Conservation (phyloP, 2,888 invertebrate species). For the Apodemia mormo region DNA sequence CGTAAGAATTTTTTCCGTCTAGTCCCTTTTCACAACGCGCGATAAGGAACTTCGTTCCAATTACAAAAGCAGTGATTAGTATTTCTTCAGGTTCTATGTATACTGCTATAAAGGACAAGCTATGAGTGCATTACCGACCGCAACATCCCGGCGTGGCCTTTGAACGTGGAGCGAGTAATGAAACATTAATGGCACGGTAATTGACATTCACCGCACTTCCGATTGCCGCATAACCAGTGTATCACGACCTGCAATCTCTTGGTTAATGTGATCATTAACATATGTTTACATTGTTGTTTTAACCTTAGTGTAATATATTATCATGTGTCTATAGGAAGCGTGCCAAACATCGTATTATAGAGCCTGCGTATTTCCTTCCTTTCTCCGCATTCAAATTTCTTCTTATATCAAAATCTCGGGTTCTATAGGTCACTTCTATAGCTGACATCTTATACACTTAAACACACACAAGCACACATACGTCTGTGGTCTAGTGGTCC, state of each 20-base stretch:
- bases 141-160: background rate
- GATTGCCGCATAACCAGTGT: constrained; percentile 1
- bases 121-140: background rate
- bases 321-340: no score
- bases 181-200: constrained; percentile 7
- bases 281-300: background rate
- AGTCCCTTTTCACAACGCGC: no score
- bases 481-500: no score
- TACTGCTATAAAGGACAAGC: background rate
- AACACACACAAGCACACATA: no score
- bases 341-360: no score
- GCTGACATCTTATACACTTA: no score
- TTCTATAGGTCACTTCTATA: no score
- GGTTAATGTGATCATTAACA: background rate
- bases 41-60: no score
- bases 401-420: no score
- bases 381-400: no score
- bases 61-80: background rate
- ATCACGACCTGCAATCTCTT: constrained; percentile 5
- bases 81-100: background rate
- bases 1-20: no score
- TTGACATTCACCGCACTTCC: constrained; percentile 12
- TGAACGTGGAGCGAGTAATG: background rate
- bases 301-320: background rate
- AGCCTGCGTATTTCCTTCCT: no score